Percentiles rank a stretch among this genome's conserved stretches.
These are phyloP conservation scores for Saccostrea glomerata DNA, from an alignment of 1,140 invertebrate species.

Conservation along the genomic window DNA sequence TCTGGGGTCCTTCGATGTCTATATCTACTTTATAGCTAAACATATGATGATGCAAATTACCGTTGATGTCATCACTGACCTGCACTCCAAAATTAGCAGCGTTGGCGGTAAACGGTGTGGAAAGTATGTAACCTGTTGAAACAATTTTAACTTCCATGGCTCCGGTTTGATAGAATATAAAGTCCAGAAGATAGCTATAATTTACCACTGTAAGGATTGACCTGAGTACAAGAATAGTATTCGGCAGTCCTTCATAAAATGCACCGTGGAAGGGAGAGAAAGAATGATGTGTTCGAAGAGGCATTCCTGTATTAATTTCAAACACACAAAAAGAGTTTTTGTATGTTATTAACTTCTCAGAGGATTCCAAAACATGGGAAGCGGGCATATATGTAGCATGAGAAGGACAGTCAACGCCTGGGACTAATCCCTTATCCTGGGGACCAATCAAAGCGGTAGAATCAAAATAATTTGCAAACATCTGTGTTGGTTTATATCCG, in stretches of 20 bases:
- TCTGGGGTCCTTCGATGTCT: conserved; percentile 64
- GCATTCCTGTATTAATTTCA: conserved; percentile 64
- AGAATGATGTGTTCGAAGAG: conserved; percentile 61
- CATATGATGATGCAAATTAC: conserved; percentile 71
- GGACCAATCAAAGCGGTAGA: conserved; percentile 57
- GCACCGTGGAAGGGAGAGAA: conserved; percentile 40
- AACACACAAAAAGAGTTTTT: conserved; percentile 65
- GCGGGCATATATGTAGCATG: conserved; percentile 64
- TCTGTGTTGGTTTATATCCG: conserved; percentile 58
- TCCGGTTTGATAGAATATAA: conserved; percentile 71
- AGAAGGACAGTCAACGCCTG: conserved; percentile 71
- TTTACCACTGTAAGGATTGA: conserved; percentile 65
- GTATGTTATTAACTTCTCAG: conserved; percentile 47
- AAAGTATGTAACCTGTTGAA: conserved; percentile 69
- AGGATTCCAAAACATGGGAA: conserved; percentile 54
- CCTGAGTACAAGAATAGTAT: conserved; percentile 62
- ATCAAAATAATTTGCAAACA: conserved; percentile 64
- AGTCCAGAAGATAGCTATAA: conserved; percentile 74
- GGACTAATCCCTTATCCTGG: conserved; percentile 41
- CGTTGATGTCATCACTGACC: conserved; percentile 57
- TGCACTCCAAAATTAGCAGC: conserved; percentile 64
- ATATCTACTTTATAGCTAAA: conserved; percentile 71
- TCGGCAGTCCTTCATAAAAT: conserved; percentile 61
- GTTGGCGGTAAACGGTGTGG: conserved; percentile 48
- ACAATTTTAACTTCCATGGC: conserved; percentile 65